These are phyloP conservation scores for Redunca redunca DNA, from an alignment of 2,113 vertebrate genomes.

Conservation along the genomic window DNA sequence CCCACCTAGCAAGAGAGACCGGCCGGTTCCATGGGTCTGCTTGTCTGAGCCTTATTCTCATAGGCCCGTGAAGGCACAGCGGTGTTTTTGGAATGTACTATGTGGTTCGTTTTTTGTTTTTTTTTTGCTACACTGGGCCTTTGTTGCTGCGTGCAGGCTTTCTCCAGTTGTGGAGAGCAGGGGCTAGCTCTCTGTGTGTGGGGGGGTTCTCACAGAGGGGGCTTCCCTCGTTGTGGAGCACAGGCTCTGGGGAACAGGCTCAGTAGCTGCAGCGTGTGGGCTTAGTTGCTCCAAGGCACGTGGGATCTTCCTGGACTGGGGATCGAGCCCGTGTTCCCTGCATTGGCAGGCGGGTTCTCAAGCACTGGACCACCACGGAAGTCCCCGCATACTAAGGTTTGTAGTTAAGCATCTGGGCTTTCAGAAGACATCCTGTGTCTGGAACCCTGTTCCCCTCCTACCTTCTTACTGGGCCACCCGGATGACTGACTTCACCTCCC, in stretches of 20 bases:
- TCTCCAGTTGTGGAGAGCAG: not conserved
- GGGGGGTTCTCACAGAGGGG: not conserved
- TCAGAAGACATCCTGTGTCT: not conserved
- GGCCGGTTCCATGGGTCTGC: accelerated
- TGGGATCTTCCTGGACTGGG: not conserved
- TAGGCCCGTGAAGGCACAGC: no score
- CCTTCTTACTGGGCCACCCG: not conserved
- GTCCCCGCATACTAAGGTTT: not conserved
- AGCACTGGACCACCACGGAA: not conserved
- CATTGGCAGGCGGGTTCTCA: not conserved
- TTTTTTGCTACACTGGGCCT: not conserved
- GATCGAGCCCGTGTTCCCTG: not conserved
- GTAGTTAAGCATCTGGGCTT: not conserved
- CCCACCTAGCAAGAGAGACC: accelerated
- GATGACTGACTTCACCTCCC: not conserved
- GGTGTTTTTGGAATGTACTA: not conserved
- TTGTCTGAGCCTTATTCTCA: not conserved
- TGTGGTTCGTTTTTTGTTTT: not conserved
- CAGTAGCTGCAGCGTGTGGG: not conserved
- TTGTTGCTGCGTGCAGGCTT: not conserved
- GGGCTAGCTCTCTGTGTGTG: not conserved
- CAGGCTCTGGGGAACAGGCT: not conserved
- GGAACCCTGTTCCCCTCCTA: not conserved
- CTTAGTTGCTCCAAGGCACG: not conserved
- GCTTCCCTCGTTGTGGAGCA: not conserved